Evolutionary conservation across 2,888 invertebrate species (phyloP).

Genomic region (Dolomedes plantarius): DNA sequence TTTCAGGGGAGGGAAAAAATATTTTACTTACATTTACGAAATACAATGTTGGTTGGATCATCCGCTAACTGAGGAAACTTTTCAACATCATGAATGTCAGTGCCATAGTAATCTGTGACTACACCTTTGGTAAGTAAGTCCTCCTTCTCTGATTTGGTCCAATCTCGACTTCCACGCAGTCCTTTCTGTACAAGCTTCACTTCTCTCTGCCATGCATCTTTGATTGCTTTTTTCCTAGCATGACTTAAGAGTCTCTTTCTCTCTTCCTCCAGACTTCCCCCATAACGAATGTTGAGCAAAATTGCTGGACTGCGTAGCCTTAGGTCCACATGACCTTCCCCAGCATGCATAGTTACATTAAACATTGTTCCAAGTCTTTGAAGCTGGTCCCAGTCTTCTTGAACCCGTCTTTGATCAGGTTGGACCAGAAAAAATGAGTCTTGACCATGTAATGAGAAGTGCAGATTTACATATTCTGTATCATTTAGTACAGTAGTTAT

Average conservation of each 20-base stretch:
- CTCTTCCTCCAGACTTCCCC: conserved; percentile 91
- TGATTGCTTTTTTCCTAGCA: conserved; percentile 88
- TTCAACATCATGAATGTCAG: conserved; percentile 91
- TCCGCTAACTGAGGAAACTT: conserved; percentile 94
- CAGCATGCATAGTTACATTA: conserved; percentile 73
- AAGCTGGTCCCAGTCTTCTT: conserved; percentile 90
- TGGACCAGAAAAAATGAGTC: conserved; percentile 96
- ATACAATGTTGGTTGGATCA: conserved; percentile 95
- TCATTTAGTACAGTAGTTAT: conserved; percentile 95
- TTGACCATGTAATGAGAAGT: conserved; percentile 79
- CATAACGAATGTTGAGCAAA: conserved; percentile 93
- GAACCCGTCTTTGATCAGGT: conserved; percentile 87
- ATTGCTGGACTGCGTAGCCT: conserved; percentile 93
- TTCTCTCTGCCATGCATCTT: conserved; percentile 94
- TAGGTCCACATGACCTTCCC: conserved; percentile 80
- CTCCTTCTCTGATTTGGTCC: conserved; percentile 95
- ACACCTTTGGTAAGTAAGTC: conserved; percentile 91
- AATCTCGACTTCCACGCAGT: conserved; percentile 81
- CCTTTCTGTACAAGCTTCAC: conserved; percentile 82
- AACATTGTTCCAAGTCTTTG: conserved; percentile 85
- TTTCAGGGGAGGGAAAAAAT: no score
- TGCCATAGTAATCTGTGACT: conserved; percentile 93
- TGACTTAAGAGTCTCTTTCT: conserved; percentile 90
- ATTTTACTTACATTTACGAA: conserved; percentile 80
- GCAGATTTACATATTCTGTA: conserved; percentile 90